Percentiles rank a stretch among this genome's conserved stretches.
Conservation (phyloP, 2,888 invertebrate genomes). For the Parnassius mnemosyne region DNA sequence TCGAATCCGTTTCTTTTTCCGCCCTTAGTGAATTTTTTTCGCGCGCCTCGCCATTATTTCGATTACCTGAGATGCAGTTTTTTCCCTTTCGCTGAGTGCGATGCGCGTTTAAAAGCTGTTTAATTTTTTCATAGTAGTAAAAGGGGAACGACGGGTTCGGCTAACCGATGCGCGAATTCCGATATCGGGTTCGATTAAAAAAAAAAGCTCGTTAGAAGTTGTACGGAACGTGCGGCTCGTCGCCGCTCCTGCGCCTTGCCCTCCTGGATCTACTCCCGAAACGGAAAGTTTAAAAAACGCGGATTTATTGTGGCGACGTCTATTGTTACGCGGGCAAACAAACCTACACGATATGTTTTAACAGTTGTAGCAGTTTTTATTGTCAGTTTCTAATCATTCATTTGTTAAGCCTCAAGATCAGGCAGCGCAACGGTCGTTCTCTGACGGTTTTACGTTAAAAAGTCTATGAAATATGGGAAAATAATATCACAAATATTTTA, state of each 20-base stretch:
- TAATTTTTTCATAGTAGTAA: conserved; percentile 66
- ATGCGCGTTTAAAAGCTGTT: conserved; percentile 79
- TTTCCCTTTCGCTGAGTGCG: conserved; percentile 61
- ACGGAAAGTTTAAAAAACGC: conserved; percentile 1
- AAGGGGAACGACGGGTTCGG: conserved; percentile 71
- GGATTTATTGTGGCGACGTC: background rate
- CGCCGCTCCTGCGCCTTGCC: background rate
- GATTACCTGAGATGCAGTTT: conserved; percentile 77
- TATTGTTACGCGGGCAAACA: background rate
- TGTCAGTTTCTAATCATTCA: conserved; percentile 1
- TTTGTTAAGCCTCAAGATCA: background rate
- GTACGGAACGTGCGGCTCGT: background rate
- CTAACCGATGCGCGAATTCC: conserved; percentile 77
- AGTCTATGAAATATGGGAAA: too few relatives aligned
- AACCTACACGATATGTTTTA: conserved; percentile 4
- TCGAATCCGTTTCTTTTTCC: conserved; percentile 78
- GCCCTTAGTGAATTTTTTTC: conserved; percentile 79
- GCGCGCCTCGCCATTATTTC: conserved; percentile 74
- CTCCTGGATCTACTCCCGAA: background rate
- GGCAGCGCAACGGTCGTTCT: background rate
- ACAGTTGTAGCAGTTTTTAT: conserved; percentile 6
- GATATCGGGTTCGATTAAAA: conserved; percentile 67
- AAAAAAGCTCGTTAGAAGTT: conserved; percentile 41
- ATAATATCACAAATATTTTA: too few relatives aligned
- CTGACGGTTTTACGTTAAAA: background rate